phyloP scores from a whole-genome alignment of 2,888 invertebrate species.

The Aphodius sticticus region DNA sequence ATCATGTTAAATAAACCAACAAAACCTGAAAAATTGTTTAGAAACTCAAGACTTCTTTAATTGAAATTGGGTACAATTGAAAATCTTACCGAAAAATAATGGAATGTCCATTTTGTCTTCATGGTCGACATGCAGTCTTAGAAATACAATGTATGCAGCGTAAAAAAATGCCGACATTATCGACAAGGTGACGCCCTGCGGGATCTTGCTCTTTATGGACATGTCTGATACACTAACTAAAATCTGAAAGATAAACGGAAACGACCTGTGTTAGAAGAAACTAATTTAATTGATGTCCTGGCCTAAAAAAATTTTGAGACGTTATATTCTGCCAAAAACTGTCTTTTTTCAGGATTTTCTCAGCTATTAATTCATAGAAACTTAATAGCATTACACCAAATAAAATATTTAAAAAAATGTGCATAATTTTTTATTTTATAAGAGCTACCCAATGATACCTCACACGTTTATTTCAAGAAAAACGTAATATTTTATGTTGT shows the following conservation, averaged over 20 bases:
- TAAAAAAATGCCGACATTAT: conserved; percentile 89
- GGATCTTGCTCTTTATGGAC: conserved; percentile 71
- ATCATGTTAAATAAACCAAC: conserved; percentile 92
- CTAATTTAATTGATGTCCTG: too few relatives aligned
- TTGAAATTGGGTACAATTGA: conserved; percentile 44
- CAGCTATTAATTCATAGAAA: too few relatives aligned
- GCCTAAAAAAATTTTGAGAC: too few relatives aligned
- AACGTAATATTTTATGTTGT: too few relatives aligned
- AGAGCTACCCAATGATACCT: too few relatives aligned
- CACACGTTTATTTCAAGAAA: too few relatives aligned
- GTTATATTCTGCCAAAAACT: too few relatives aligned
- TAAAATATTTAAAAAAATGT: too few relatives aligned
- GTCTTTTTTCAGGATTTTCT: too few relatives aligned
- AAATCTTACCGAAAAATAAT: conserved; percentile 85
- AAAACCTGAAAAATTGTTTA: conserved; percentile 71
- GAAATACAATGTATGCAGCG: conserved; percentile 88
- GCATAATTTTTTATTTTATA: too few relatives aligned
- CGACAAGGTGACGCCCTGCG: conserved; percentile 81
- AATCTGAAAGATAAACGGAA: conserved; percentile 62
- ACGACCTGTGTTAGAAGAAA: too few relatives aligned
- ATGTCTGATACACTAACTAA: conserved; percentile 81
- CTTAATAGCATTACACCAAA: too few relatives aligned
- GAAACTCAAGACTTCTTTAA: conserved; percentile 7
- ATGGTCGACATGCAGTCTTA: conserved; percentile 85
- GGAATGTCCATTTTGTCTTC: conserved; percentile 95